Evolutionary conservation across 2,113 vertebrate species (phyloP).

Genomic region (Todiramphus chloris): DNA sequence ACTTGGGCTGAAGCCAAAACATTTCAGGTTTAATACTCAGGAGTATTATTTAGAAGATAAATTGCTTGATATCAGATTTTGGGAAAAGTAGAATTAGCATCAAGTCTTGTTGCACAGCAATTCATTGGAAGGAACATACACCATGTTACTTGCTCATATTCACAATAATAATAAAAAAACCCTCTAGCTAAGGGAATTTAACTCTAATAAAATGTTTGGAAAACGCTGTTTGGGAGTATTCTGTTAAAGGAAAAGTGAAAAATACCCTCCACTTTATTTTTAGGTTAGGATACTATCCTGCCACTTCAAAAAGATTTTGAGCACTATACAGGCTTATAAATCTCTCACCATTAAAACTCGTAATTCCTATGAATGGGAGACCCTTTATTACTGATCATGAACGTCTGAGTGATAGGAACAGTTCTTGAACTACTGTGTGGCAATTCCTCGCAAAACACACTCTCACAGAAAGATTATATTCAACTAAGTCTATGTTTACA

Average conservation of each 20-base stretch:
- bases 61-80: slow-evolving; percentile 78
- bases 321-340: slow-evolving; percentile 1
- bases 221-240: slow-evolving; percentile 62
- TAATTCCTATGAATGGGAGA: slow-evolving; percentile 37
- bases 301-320: slow-evolving; percentile 24
- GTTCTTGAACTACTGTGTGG: slow-evolving; percentile 32
- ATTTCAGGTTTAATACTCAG: slow-evolving; percentile 73
- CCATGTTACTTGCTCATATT: slow-evolving; percentile 60
- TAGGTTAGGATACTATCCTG: neutral
- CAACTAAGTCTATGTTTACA: slow-evolving; percentile 28
- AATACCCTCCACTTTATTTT: neutral
- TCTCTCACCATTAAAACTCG: slow-evolving; percentile 37
- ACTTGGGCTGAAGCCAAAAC: slow-evolving; percentile 78
- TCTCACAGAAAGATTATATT: slow-evolving; percentile 44
- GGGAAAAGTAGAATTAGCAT: slow-evolving; percentile 76
- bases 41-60: slow-evolving; percentile 81
- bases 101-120: slow-evolving; percentile 75
- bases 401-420: slow-evolving; percentile 53
- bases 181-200: slow-evolving; percentile 48
- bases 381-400: slow-evolving; percentile 44
- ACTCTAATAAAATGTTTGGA: slow-evolving; percentile 66
- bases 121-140: slow-evolving; percentile 67
- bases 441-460: slow-evolving; percentile 56
- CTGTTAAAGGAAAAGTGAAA: neutral
- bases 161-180: slow-evolving; percentile 50